These are phyloP conservation scores for Drosophila sp. DNA, from an alignment of 1,140 invertebrate genomes.

Conservation along the genomic window DNA sequence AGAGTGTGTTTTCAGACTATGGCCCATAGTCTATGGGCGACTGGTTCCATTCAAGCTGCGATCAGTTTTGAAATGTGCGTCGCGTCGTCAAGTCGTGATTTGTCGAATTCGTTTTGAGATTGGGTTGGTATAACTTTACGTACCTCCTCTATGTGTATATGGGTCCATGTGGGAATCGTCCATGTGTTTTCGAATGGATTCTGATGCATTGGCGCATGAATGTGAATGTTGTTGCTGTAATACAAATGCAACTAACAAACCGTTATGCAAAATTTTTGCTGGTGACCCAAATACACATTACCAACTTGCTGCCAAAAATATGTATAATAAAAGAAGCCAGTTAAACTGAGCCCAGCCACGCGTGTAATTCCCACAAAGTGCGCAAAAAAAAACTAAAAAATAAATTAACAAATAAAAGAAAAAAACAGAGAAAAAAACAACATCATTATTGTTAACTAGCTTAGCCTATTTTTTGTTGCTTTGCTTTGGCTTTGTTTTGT, in stretches of 20 bases:
- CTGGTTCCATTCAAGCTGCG: conserved; percentile 47
- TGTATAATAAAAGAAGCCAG: conserved; percentile 27
- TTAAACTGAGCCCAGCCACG: conserved; percentile 46
- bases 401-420: conserved; percentile 9
- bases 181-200: conserved; percentile 29
- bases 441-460: conserved; percentile 13
- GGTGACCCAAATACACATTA: conserved; percentile 70
- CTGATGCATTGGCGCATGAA: conserved; percentile 58
- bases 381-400: conserved; percentile 14
- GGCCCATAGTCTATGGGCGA: no score
- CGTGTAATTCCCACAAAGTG: conserved; percentile 56
- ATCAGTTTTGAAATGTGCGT: conserved; percentile 59
- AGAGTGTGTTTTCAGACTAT: background rate
- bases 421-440: conserved; percentile 4
- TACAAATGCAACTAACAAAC: conserved; percentile 43
- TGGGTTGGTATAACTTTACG: background rate
- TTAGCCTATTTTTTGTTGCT: conserved; percentile 4
- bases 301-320: conserved; percentile 43
- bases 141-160: background rate
- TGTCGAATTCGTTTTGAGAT: conserved; percentile 15
- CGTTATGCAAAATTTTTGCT: conserved; percentile 69
- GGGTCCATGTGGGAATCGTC: conserved; percentile 17
- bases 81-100: conserved; percentile 58
- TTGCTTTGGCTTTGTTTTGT: conserved; percentile 3
- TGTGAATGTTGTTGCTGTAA: conserved; percentile 38